Conservation (phyloP, 2,113 vertebrate genomes). For the Brachionichthys hirsutus region DNA sequence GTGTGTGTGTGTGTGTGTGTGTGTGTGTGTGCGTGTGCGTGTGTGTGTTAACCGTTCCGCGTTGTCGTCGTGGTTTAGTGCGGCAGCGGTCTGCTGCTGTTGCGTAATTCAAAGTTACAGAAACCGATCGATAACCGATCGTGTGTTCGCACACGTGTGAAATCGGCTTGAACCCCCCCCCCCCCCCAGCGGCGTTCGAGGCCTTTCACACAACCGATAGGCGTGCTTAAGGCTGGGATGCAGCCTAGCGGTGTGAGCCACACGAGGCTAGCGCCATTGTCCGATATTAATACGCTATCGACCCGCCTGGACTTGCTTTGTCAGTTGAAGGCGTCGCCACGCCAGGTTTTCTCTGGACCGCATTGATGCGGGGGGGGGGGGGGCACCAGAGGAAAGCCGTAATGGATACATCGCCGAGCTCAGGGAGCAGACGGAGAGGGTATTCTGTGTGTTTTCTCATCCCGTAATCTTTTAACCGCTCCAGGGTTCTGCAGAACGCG, state of each 20-base stretch:
- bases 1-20: constrained; percentile 12
- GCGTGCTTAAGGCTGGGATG: constrained; percentile 61
- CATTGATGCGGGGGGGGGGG: constrained; percentile 75
- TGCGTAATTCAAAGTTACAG: too few species aligned
- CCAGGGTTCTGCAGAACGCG: constrained; percentile 57
- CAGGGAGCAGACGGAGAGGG: constrained; percentile 50
- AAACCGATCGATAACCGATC: neutral
- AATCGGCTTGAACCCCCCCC: too few species aligned
- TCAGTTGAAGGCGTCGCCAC: constrained; percentile 72
- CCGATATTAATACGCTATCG: constrained; percentile 80
- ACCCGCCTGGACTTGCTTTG: constrained; percentile 75
- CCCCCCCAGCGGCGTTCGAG: constrained; percentile 61
- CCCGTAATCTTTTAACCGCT: constrained; percentile 68
- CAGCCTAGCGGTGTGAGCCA: constrained; percentile 68
- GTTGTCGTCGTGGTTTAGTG: neutral
- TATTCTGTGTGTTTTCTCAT: constrained; percentile 56
- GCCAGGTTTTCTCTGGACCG: constrained; percentile 64
- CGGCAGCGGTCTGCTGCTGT: neutral
- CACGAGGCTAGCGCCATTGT: constrained; percentile 69
- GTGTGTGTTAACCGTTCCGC: constrained; percentile 19
- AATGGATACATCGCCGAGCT: constrained; percentile 77
- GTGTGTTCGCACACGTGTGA: neutral
- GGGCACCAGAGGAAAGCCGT: constrained; percentile 74
- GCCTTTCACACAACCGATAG: constrained; percentile 70
- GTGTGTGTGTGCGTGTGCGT: constrained; percentile 13